These are phyloP conservation scores for Clarias batrachus DNA, from an alignment of 2,113 vertebrate genomes.

Conservation along the genomic window DNA sequence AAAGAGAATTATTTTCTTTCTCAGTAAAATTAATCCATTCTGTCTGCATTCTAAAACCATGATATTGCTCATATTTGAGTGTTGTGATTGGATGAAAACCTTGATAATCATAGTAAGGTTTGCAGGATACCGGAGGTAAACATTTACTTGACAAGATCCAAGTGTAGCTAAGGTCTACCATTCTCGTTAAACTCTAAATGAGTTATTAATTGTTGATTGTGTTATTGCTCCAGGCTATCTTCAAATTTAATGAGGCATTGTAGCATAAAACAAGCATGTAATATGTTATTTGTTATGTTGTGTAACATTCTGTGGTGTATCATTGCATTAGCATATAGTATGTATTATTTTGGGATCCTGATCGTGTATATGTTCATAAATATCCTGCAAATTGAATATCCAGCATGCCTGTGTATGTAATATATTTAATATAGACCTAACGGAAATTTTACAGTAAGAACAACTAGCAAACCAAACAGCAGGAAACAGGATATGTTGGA, in stretches of 20 bases:
- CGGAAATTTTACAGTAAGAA: neutral
- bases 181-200: neutral
- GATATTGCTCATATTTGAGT: neutral
- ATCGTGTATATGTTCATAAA: neutral
- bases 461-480: neutral
- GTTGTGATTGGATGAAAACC: neutral
- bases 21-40: neutral
- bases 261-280: conserved; percentile 20
- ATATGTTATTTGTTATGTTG: neutral
- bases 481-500: conserved; percentile 15
- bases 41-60: neutral
- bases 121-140: neutral
- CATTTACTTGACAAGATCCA: neutral
- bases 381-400: neutral
- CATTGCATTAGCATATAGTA: neutral
- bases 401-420: neutral
- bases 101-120: neutral
- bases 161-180: conserved; percentile 6
- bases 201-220: conserved; percentile 13
- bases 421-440: neutral
- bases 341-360: neutral
- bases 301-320: neutral
- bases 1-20: neutral
- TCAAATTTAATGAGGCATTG: neutral
- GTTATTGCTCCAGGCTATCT: neutral